Evolutionary conservation across 2,888 invertebrate genomes (phyloP).

Genomic region (Allophyes oxyacanthae): DNA sequence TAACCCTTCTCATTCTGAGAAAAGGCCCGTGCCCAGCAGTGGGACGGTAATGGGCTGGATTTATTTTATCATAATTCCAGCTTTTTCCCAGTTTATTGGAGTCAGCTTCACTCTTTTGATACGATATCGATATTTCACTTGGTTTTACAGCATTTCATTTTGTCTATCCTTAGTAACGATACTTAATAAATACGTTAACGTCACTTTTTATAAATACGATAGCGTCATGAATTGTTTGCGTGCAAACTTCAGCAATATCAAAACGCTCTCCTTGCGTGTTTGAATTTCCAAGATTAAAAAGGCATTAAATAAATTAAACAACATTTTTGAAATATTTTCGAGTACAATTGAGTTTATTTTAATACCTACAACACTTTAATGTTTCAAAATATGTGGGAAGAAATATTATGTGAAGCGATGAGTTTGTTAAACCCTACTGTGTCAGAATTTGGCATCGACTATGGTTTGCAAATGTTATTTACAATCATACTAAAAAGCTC

Average conservation of each 20-base stretch:
- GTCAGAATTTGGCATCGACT: constrained; percentile 32
- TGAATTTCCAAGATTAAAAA: constrained; percentile 22
- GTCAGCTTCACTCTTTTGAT: too few relatives aligned
- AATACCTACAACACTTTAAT: too few relatives aligned
- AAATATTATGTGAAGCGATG: background rate
- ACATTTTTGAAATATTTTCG: too few relatives aligned
- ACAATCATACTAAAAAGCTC: constrained; percentile 3
- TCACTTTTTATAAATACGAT: constrained; percentile 12
- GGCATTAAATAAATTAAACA: constrained; percentile 4
- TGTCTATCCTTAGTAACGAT: constrained; percentile 6
- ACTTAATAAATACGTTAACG: constrained; percentile 11
- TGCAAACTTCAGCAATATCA: constrained; percentile 25
- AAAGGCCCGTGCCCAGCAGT: too few relatives aligned
- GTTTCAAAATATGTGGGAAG: too few relatives aligned
- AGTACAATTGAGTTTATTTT: too few relatives aligned
- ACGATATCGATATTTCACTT: too few relatives aligned
- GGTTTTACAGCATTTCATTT: background rate
- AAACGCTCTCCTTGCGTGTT: constrained; percentile 37
- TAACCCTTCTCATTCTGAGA: too few relatives aligned
- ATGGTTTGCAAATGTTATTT: constrained; percentile 25
- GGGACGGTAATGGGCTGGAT: too few relatives aligned
- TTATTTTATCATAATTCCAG: too few relatives aligned
- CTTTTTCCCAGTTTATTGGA: too few relatives aligned
- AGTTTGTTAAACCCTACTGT: constrained; percentile 21
- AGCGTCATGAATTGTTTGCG: constrained; percentile 25